Percentiles rank a stretch among this genome's conserved stretches.
Evolutionary conservation across 2,797 vertebrate genomes (phyloP).

Genomic region (Gila robusta): DNA sequence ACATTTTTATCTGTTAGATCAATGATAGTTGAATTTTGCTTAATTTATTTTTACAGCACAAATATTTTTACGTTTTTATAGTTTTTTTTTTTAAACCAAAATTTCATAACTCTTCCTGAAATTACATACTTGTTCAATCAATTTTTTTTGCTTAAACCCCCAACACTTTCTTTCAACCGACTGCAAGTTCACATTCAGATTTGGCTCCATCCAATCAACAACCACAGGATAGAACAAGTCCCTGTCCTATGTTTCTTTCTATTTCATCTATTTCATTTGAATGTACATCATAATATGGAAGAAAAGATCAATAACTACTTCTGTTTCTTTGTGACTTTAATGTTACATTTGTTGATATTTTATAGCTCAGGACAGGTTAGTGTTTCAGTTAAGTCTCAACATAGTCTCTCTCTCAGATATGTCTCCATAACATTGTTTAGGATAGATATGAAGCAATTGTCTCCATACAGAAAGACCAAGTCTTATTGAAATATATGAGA

Average conservation of each 20-base stretch:
- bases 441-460: background rate
- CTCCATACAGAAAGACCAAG: background rate
- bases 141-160: background rate
- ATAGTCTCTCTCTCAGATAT: background rate
- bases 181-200: background rate
- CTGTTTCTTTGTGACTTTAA: background rate
- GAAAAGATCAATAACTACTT: background rate
- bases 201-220: no score
- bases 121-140: background rate
- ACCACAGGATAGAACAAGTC: background rate
- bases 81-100: background rate
- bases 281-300: background rate
- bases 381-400: background rate
- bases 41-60: background rate
- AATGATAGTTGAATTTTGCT: background rate
- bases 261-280: background rate
- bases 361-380: background rate
- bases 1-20: background rate
- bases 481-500: background rate
- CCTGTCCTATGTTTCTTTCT: background rate
- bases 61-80: background rate
- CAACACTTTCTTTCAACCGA: background rate
- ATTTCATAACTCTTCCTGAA: background rate
- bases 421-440: background rate
- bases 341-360: background rate